Conservation (phyloP, 2,113 vertebrate species). For the Oreocharis arfaki region DNA sequence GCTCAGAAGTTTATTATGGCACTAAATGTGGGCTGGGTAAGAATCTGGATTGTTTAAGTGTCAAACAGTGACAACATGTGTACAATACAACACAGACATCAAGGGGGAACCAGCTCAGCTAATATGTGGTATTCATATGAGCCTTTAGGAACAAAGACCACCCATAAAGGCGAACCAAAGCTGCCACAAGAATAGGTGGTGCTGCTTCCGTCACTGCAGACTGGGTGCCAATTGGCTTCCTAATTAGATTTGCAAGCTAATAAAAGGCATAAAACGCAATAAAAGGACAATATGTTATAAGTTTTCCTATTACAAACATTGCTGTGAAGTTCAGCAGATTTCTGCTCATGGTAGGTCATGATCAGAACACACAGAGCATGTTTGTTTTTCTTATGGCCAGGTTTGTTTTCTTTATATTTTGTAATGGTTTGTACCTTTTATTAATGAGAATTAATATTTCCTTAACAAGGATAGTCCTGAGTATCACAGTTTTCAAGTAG, state of each 20-base stretch:
- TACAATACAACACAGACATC: slow-evolving; percentile 72
- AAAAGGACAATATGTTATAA: background rate
- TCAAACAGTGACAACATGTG: slow-evolving; percentile 73
- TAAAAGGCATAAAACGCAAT: slow-evolving; percentile 4
- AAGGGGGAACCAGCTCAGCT: slow-evolving; percentile 41
- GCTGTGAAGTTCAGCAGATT: background rate
- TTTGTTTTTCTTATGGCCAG: background rate
- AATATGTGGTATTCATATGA: slow-evolving; percentile 40
- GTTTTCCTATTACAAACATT: background rate
- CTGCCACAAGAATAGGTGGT: slow-evolving; percentile 58
- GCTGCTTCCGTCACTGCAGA: slow-evolving; percentile 22
- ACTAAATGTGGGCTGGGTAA: slow-evolving; percentile 65
- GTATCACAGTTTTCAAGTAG: background rate
- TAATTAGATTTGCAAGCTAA: slow-evolving; percentile 17
- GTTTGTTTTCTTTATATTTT: background rate
- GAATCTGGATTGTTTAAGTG: slow-evolving; percentile 77
- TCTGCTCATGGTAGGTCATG: background rate
- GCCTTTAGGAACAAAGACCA: slow-evolving; percentile 69
- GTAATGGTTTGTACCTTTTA: background rate
- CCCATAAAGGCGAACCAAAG: slow-evolving; percentile 64
- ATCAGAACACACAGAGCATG: background rate
- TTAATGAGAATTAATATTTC: background rate
- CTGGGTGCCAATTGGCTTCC: background rate
- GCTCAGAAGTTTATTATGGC: slow-evolving; percentile 71
- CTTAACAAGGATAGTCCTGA: background rate